Base-by-base conservation (phyloP, 2,113 vertebrate species). In the Odobenus rosmarus region DNA sequence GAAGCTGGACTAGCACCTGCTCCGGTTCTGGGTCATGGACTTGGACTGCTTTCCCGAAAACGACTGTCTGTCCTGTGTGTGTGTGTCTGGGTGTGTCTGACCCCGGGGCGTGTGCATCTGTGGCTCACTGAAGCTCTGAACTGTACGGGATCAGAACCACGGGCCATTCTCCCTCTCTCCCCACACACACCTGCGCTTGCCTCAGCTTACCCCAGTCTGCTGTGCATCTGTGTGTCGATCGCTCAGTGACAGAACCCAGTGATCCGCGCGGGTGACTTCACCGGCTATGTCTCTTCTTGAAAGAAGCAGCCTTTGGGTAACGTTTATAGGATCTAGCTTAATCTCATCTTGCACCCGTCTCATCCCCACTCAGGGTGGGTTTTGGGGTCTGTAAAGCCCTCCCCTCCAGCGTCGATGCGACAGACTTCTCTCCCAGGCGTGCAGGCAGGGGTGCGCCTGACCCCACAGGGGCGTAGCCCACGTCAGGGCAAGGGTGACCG, bases 211-310 rank as follows among this genome's bases (percentile, higher is more conserved):
- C 55, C 6, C 28, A 0, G 1, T 3, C 10, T 16, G 6, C 39
- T 1, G 4, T 11, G 14, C 21, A 3, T 24, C 49, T 9, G 18
- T 26, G 21, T 0, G 2, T 1, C 1, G 28, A 1, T 0, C 3
- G 0, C 2, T 46, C 3, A 0, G 9, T 0, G n/a, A 15, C 3
- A 7, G 26, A 3, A 1, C 0, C 1, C 36, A 0, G 2, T 2
- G 31, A 2, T 0, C 53, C 21, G 9, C 16, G 13, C 13, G 0
- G 0, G 21, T 0, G 46, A 9, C 31, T 1, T 0, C 1, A 3
- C 14, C 1, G 5, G 77, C 42, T 3, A 4, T 2, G 1, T 15
- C 21, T 57, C 36, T 15, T 19, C 36, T 18, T 1, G 28, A 3
- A 15, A 5, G 69, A 39, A 7, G 46, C 14, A 0, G 0, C 19